These are phyloP conservation scores for Nasonovia ribisnigri DNA, from an alignment of 2,888 invertebrate genomes.

Conservation along the genomic window DNA sequence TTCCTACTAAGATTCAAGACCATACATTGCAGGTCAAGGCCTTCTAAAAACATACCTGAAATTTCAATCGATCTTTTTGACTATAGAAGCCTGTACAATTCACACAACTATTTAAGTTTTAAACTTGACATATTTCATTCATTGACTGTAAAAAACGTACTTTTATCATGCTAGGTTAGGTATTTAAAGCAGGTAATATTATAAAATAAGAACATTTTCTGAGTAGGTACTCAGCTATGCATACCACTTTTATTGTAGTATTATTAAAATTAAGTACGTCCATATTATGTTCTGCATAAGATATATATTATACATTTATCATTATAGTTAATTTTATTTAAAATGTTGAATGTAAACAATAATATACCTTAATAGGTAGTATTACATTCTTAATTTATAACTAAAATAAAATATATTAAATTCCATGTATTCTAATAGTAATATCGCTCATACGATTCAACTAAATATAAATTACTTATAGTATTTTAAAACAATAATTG, in stretches of 20 bases:
- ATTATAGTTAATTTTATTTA: background rate
- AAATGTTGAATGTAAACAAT: background rate
- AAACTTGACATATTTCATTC: background rate
- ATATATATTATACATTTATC: background rate
- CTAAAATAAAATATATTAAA: background rate
- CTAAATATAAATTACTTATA: background rate
- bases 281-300: background rate
- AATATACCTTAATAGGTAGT: background rate
- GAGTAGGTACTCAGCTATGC: background rate
- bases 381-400: background rate
- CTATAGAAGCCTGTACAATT: background rate
- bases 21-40: slow-evolving; percentile 45
- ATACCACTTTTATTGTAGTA: background rate
- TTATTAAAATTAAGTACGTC: background rate
- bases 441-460: background rate
- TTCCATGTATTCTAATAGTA: background rate
- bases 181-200: too few species aligned
- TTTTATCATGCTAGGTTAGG: too few species aligned
- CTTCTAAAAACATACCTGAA: slow-evolving; percentile 8
- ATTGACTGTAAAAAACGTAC: too few species aligned
- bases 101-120: background rate
- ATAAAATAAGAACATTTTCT: background rate
- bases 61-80: background rate
- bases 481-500: background rate
- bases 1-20: slow-evolving; percentile 52